Evolutionary conservation across 2,888 invertebrate genomes (phyloP).

Genomic region (Drosophila mimica): DNA sequence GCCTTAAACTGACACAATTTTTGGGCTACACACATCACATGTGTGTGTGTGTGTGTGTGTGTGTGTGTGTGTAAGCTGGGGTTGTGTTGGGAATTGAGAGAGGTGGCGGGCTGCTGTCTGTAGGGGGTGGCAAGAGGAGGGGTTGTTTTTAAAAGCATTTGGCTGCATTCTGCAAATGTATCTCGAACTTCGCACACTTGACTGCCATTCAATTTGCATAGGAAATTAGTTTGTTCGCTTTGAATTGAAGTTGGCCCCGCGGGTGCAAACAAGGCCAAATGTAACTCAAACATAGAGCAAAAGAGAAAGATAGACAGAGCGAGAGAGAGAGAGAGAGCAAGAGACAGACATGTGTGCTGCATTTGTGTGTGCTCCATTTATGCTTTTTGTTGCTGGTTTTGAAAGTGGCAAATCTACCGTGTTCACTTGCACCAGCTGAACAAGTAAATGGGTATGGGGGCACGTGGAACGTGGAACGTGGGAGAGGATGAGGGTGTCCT

Average conservation of each 20-base stretch:
- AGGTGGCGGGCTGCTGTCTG: neutral
- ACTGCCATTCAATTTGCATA: slow-evolving; percentile 83
- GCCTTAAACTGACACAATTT: slow-evolving; percentile 63
- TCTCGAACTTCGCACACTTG: slow-evolving; percentile 82
- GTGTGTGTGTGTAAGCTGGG: slow-evolving; percentile 2
- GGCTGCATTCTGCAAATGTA: slow-evolving; percentile 74
- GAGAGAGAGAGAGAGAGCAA: slow-evolving; percentile 5
- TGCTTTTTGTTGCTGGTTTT: slow-evolving; percentile 65
- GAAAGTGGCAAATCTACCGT: slow-evolving; percentile 63
- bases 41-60: neutral
- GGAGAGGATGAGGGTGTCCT: neutral
- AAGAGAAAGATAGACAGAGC: slow-evolving; percentile 1
- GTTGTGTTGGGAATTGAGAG: slow-evolving; percentile 3
- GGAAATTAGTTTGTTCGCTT: slow-evolving; percentile 83
- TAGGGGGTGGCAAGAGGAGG: neutral
- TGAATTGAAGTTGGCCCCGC: slow-evolving; percentile 80
- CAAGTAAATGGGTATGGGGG: neutral
- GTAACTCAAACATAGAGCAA: slow-evolving; percentile 44
- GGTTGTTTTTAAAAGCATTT: slow-evolving; percentile 76
- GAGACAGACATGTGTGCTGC: slow-evolving; percentile 23
- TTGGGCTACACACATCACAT: slow-evolving; percentile 11
- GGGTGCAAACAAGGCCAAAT: slow-evolving; percentile 77
- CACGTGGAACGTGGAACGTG: neutral
- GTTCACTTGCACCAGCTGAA: slow-evolving; percentile 52
- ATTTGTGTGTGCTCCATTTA: slow-evolving; percentile 59